These are phyloP conservation scores for Drosophila pectinifera DNA, from an alignment of 1,140 invertebrate species.

Conservation along the genomic window DNA sequence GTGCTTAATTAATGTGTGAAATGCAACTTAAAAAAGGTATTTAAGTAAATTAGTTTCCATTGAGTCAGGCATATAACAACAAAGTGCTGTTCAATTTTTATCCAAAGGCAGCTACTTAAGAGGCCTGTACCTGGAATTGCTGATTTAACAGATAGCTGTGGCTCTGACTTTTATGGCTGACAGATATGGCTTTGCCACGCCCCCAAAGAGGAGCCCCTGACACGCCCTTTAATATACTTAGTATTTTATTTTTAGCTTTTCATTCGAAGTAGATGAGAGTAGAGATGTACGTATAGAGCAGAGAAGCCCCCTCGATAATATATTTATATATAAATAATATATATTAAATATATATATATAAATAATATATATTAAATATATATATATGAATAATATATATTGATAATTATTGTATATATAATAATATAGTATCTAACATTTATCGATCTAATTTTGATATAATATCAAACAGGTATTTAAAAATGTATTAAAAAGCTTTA, in stretches of 20 bases:
- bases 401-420: too few species aligned
- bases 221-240: too few species aligned
- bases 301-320: neutral
- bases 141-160: constrained; percentile 5
- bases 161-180: constrained; percentile 1
- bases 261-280: constrained; percentile 1
- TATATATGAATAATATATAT: too few species aligned
- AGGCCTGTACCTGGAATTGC: neutral
- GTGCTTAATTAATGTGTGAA: neutral
- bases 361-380: too few species aligned
- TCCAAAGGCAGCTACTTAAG: neutral
- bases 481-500: too few species aligned
- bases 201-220: neutral
- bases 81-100: neutral
- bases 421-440: neutral
- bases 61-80: neutral
- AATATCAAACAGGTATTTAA: too few species aligned
- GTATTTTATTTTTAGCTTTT: neutral
- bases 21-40: neutral
- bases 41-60: neutral
- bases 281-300: neutral
- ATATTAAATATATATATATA: too few species aligned
- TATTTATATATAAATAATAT: too few species aligned
- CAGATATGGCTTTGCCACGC: constrained; percentile 12
- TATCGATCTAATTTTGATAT: neutral